A percentile compares a stretch with the other conserved stretches of the same genome.
These are phyloP conservation scores for Tetragonula carbonaria DNA, from an alignment of 2,888 invertebrate species.

Conservation along the genomic window DNA sequence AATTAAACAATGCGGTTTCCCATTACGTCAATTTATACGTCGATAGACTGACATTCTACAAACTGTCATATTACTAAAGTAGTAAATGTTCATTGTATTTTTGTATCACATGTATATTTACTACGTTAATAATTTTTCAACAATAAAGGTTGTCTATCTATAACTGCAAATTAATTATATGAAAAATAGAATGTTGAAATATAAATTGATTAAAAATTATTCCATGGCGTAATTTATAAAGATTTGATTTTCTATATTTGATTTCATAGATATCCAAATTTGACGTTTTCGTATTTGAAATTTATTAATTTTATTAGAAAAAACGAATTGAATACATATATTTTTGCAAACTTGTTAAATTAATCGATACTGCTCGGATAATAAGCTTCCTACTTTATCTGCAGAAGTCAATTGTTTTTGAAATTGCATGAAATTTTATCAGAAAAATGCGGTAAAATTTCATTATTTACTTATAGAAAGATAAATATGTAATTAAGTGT, in stretches of 20 bases:
- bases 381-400: slow-evolving; percentile 34
- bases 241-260: neutral
- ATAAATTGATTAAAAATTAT: neutral
- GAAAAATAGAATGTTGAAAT: neutral
- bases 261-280: neutral
- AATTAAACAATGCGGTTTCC: neutral
- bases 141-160: neutral
- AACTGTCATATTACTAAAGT: neutral
- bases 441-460: neutral
- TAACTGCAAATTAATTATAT: neutral
- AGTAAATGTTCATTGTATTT: neutral
- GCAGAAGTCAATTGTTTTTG: slow-evolving; percentile 21
- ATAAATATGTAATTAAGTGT: neutral
- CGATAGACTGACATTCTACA: neutral
- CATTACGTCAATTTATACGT: neutral
- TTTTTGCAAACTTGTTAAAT: neutral
- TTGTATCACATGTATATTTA: neutral
- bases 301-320: neutral
- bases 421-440: neutral
- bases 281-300: neutral
- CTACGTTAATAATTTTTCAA: neutral
- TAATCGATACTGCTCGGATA: neutral
- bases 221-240: neutral
- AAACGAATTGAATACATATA: neutral
- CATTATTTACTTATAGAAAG: neutral